A percentile compares a stretch with the other conserved stretches of the same genome.
Evolutionary conservation across 2,113 vertebrate genomes (phyloP).

Genomic region (Rhadina sibilatrix): DNA sequence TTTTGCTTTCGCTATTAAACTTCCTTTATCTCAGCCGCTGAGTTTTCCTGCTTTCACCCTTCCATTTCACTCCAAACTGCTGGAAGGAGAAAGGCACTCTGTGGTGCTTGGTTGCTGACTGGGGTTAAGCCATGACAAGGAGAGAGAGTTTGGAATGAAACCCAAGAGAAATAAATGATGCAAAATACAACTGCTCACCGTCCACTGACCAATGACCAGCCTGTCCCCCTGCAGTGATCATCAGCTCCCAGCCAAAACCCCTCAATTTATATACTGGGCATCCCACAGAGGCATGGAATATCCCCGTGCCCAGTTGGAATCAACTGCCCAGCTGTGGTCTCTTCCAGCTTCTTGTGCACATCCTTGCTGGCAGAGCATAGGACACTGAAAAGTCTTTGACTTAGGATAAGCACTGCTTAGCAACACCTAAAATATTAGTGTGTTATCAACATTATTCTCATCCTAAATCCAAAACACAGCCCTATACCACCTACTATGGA

Average conservation of each 20-base stretch:
- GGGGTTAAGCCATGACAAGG: background rate
- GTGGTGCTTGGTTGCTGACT: background rate
- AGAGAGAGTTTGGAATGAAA: background rate
- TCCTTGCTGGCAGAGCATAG: background rate
- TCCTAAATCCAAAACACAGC: background rate
- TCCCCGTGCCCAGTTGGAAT: fast-evolving
- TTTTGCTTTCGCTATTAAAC: background rate
- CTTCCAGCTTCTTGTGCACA: background rate
- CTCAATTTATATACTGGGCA: background rate
- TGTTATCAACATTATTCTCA: background rate
- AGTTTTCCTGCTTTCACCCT: background rate
- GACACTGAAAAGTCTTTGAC: background rate
- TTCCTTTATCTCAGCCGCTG: background rate
- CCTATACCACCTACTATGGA: background rate
- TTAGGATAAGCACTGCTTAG: background rate
- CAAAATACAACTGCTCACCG: background rate
- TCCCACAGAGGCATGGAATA: background rate
- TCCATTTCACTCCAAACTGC: background rate
- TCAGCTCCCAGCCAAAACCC: background rate
- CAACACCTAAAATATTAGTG: background rate
- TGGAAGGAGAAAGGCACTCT: background rate
- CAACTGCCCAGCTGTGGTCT: background rate
- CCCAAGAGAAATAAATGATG: background rate
- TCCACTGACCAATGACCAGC: fast-evolving
- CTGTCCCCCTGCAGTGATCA: background rate